These are phyloP conservation scores for Entomobrya proxima DNA, from an alignment of 2,888 invertebrate genomes.

Conservation along the genomic window DNA sequence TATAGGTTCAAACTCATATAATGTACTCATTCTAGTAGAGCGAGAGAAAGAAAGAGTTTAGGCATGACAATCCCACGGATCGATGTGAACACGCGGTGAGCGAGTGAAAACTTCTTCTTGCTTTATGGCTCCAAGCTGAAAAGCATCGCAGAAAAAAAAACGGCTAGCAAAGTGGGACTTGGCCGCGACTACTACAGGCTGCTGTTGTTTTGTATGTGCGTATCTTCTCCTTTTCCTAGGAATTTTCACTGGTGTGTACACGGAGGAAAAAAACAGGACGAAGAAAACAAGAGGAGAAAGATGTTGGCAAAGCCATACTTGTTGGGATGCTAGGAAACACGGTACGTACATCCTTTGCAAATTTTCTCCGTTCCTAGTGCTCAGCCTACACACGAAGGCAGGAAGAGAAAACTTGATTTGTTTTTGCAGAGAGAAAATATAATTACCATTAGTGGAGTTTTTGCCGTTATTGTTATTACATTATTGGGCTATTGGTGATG, in stretches of 20 bases:
- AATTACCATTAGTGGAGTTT: too few species aligned
- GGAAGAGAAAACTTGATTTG: background rate
- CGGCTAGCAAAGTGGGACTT: conserved; percentile 1
- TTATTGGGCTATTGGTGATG: background rate
- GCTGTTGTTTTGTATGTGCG: too few species aligned
- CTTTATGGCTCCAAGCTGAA: conserved; percentile 36
- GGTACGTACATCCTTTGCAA: background rate
- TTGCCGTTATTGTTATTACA: background rate
- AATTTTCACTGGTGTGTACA: too few species aligned
- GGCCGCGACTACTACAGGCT: too few species aligned
- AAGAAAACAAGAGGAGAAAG: conserved; percentile 26
- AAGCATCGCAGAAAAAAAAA: conserved; percentile 12
- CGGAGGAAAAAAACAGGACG: conserved; percentile 6
- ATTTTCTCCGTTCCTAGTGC: background rate
- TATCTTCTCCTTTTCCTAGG: too few species aligned
- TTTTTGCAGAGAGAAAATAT: background rate
- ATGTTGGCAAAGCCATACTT: background rate
- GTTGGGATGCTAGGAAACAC: background rate
- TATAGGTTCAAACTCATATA: too few species aligned
- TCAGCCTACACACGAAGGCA: too few species aligned
- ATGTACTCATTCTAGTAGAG: background rate
- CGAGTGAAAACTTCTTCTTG: conserved; percentile 73
- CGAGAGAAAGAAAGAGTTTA: background rate
- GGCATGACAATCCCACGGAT: conserved; percentile 68
- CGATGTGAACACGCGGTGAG: conserved; percentile 73